These are phyloP conservation scores for Chiroxiphia lanceolata DNA, from an alignment of 2,797 vertebrate genomes.

Conservation along the genomic window DNA sequence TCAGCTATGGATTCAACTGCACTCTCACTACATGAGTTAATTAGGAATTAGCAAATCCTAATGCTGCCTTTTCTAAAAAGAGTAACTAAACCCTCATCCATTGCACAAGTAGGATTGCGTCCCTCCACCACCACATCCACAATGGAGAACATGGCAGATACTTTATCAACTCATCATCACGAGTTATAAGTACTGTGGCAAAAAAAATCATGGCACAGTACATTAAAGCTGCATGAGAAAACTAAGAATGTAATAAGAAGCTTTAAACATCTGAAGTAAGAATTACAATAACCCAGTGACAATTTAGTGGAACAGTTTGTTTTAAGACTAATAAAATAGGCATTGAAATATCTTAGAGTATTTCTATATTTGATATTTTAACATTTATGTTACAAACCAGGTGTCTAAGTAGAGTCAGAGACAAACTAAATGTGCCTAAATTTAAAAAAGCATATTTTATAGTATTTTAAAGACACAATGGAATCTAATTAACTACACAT, in stretches of 20 bases:
- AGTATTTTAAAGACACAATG: background rate
- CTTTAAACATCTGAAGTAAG: background rate
- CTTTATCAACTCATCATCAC: background rate
- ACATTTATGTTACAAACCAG: background rate
- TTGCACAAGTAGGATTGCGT: background rate
- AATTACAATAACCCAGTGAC: background rate
- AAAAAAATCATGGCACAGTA: background rate
- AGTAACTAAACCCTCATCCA: background rate
- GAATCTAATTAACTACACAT: background rate
- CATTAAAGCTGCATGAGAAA: background rate
- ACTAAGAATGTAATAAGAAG: background rate
- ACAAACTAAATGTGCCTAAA: background rate
- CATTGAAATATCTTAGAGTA: background rate
- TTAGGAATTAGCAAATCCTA: background rate
- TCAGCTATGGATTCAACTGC: background rate
- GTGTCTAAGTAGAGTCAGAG: background rate
- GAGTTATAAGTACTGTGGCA: background rate
- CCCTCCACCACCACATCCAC: background rate
- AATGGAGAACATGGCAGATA: background rate
- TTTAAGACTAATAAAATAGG: background rate
- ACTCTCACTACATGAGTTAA: background rate
- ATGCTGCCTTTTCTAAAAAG: background rate
- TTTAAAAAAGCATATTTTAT: background rate
- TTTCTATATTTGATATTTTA: background rate
- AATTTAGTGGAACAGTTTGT: background rate